phyloP scores from a whole-genome alignment of 2,888 invertebrate genomes.

The Theretra japonica region DNA sequence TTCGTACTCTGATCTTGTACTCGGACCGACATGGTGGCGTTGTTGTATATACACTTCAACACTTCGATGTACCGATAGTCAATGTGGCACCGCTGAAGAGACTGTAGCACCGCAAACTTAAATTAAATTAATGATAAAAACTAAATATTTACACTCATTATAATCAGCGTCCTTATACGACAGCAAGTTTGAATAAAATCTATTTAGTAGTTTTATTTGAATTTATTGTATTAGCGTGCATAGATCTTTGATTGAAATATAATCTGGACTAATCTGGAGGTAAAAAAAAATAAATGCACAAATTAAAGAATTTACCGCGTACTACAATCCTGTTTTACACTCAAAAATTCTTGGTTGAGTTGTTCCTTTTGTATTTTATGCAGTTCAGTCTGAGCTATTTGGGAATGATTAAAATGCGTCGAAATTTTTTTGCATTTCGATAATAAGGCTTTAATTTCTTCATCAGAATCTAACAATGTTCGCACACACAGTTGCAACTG shows the following conservation, averaged over 20 bases:
- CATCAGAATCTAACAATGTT: constrained; percentile 40
- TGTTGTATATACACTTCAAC: too few relatives aligned
- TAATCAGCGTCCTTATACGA: too few relatives aligned
- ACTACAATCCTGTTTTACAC: constrained; percentile 37
- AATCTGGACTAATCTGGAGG: constrained; percentile 21
- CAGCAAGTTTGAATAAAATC: too few relatives aligned
- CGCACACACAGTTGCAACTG: constrained; percentile 37
- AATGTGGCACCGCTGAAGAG: too few relatives aligned
- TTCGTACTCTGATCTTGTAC: too few relatives aligned
- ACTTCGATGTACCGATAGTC: too few relatives aligned
- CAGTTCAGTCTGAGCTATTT: constrained; percentile 41
- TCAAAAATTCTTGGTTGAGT: constrained; percentile 39
- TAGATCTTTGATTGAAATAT: constrained; percentile 27
- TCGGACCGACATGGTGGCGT: too few relatives aligned
- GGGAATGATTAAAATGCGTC: constrained; percentile 44
- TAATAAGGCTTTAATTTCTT: constrained; percentile 40
- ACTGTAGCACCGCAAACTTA: too few relatives aligned
- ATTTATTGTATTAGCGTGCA: constrained; percentile 29
- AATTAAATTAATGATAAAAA: constrained; percentile 27
- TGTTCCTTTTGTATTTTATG: constrained; percentile 45
- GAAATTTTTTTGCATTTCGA: constrained; percentile 44
- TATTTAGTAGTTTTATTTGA: constrained; percentile 17
- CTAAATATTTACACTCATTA: too few relatives aligned
- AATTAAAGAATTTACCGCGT: constrained; percentile 36
- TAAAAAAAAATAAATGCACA: constrained; percentile 28